Evolutionary conservation across 2,797 vertebrate genomes (phyloP).

Genomic region (Odontamblyopus rebecca): DNA sequence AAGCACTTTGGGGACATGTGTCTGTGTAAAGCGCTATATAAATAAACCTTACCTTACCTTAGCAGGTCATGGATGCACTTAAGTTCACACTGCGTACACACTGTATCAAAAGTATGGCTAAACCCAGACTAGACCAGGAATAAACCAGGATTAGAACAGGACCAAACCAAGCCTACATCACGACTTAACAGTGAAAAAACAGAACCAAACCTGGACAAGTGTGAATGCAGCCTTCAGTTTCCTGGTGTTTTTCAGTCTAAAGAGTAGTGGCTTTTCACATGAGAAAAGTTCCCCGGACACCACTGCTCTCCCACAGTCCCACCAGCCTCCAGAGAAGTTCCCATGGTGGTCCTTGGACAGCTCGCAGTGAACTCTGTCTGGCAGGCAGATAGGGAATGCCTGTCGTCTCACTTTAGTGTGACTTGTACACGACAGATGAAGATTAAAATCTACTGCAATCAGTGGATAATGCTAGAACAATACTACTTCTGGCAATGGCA

Average conservation of each 20-base stretch:
- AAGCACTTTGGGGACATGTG: too few relatives aligned
- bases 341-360: slow-evolving; percentile 84
- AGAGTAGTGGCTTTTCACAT: slow-evolving; percentile 65
- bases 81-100: slow-evolving; percentile 28
- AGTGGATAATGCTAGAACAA: slow-evolving; percentile 27
- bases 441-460: slow-evolving; percentile 35
- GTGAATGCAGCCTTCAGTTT: slow-evolving; percentile 24
- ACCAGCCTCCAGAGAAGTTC: slow-evolving; percentile 84
- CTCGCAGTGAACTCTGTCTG: slow-evolving; percentile 44
- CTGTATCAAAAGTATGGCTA: neutral
- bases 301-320: slow-evolving; percentile 83
- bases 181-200: neutral
- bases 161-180: neutral
- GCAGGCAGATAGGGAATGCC: slow-evolving; percentile 44
- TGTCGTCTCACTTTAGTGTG: slow-evolving; percentile 35
- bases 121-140: neutral
- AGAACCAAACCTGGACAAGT: neutral
- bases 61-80: slow-evolving; percentile 61
- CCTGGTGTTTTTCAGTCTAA: slow-evolving; percentile 58
- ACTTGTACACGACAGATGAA: slow-evolving; percentile 23
- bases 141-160: neutral
- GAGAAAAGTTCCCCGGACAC: slow-evolving; percentile 70
- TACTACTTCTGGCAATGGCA: neutral
- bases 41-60: too few relatives aligned
- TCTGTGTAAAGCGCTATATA: too few relatives aligned